Conservation (phyloP, 1,140 invertebrate species). For the Batillaria attramentaria region DNA sequence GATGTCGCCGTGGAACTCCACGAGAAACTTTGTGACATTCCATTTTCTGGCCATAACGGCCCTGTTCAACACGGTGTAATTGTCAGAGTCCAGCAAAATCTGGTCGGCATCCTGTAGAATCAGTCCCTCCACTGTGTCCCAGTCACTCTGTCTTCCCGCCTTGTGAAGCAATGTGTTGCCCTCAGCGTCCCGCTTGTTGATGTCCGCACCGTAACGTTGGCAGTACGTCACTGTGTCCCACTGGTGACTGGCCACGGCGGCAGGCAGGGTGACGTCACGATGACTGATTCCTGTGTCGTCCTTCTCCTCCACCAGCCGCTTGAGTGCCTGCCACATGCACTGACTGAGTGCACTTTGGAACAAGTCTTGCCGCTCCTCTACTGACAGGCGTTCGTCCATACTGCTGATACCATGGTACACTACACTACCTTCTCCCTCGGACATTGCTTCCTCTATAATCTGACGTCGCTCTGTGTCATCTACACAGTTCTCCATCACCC, state of each 20-base stretch:
- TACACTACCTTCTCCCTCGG: neutral
- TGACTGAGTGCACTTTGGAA: neutral
- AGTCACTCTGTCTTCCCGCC: neutral
- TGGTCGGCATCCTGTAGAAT: neutral
- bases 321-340: slow-evolving; percentile 9
- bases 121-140: neutral
- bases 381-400: neutral
- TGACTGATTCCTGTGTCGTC: neutral
- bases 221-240: slow-evolving; percentile 7
- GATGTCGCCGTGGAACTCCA: too few relatives aligned
- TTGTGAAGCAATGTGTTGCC: neutral
- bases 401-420: neutral
- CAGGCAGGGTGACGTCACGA: neutral
- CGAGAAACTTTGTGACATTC: too few relatives aligned
- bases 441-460: neutral
- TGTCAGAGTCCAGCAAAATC: neutral
- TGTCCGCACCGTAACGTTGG: neutral
- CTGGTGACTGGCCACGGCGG: neutral
- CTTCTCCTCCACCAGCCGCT: slow-evolving; percentile 15
- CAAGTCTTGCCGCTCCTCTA: neutral
- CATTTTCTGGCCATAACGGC: too few relatives aligned
- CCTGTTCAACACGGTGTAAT: too few relatives aligned
- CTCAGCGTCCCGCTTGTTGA: slow-evolving; percentile 1
- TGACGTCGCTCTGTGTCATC: neutral
- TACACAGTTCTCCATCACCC: slow-evolving; percentile 5